A percentile compares a stretch with the other conserved stretches of the same genome.
phyloP scores from a whole-genome alignment of 53 echinoderm and acorn worm genomes.

The Luidia sarsii region DNA sequence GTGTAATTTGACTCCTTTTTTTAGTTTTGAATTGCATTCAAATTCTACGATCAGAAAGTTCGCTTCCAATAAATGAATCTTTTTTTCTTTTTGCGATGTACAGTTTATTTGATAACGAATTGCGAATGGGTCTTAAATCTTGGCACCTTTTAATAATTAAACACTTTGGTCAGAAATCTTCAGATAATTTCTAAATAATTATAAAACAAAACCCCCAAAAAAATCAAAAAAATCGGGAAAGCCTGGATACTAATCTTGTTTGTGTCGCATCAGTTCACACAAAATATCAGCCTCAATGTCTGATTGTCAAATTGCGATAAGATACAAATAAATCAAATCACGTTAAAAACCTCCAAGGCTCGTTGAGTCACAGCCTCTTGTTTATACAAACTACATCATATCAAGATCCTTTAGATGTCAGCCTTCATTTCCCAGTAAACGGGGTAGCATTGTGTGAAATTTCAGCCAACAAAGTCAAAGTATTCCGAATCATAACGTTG shows the following conservation, averaged over 20 bases:
- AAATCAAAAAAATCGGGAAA: no score
- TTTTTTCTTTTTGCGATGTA: background rate
- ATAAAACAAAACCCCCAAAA: background rate
- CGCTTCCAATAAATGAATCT: no score
- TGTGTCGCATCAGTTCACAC: background rate
- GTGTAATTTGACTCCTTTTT: no score
- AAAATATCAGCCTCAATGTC: constrained; percentile 2
- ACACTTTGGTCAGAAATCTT: constrained; percentile 30
- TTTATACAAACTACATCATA: constrained; percentile 6
- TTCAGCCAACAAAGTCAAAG: no score
- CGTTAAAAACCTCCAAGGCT: background rate
- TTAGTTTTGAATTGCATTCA: no score
- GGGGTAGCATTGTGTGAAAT: no score
- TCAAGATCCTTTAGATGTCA: background rate
- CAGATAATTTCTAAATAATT: background rate
- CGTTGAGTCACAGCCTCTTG: constrained; percentile 20
- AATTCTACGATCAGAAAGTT: no score
- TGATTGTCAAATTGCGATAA: constrained; percentile 32
- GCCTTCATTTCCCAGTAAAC: background rate
- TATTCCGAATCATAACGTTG: no score
- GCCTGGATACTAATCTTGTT: no score
- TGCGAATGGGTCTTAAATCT: background rate
- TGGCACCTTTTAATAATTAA: background rate
- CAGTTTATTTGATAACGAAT: background rate
- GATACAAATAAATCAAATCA: constrained; percentile 21